Evolutionary conservation across 2,797 vertebrate species (phyloP).

Genomic region (Caiman crocodilus): DNA sequence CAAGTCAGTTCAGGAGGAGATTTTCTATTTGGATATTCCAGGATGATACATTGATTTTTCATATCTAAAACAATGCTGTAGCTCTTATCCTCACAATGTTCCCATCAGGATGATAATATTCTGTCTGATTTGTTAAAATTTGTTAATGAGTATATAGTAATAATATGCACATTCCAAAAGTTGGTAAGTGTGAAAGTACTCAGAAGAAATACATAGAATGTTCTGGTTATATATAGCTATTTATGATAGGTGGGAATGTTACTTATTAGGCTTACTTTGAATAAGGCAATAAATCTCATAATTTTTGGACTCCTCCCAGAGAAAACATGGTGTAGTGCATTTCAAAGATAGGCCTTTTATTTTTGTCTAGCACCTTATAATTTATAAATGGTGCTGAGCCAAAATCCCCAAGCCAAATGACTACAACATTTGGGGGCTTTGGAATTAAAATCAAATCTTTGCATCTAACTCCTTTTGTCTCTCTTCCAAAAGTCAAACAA

Average conservation of each 20-base stretch:
- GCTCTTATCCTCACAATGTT: neutral
- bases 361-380: neutral
- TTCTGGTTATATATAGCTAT: conserved; percentile 9
- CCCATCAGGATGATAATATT: neutral
- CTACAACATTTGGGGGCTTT: neutral
- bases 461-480: neutral
- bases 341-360: neutral
- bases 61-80: neutral
- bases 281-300: neutral
- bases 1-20: neutral
- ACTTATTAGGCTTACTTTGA: neutral
- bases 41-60: conserved; percentile 9
- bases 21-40: neutral
- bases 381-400: neutral
- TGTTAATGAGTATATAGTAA: conserved; percentile 38
- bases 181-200: conserved; percentile 12
- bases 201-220: conserved; percentile 15
- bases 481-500: neutral
- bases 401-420: neutral
- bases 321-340: neutral
- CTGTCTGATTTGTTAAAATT: neutral
- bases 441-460: neutral
- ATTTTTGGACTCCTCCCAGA: neutral
- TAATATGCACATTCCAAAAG: neutral
- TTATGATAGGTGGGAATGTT: neutral